Percentiles rank a stretch among this genome's conserved stretches.
Evolutionary conservation across 2,888 invertebrate genomes (phyloP).

Genomic region (Cheilosia vernalis): DNA sequence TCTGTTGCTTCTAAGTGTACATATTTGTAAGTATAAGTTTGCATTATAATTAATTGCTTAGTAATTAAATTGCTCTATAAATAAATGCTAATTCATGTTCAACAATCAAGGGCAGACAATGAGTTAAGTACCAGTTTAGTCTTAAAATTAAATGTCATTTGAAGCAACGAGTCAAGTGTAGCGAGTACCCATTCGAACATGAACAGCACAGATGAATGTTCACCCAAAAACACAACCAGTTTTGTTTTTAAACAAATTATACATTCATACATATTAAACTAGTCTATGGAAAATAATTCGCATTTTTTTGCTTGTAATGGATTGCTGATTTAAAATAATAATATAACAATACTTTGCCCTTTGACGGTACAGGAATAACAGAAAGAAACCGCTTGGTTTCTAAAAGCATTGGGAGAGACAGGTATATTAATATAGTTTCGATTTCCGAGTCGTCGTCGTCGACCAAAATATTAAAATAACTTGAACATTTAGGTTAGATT

Average conservation of each 20-base stretch:
- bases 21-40: not conserved
- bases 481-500: no score
- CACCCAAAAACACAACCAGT: conserved; percentile 1
- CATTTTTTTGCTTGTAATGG: no score
- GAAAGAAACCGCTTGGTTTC: no score
- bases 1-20: not conserved
- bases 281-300: not conserved
- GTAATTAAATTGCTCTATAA: not conserved
- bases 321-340: no score
- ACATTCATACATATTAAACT: not conserved
- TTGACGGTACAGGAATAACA: no score
- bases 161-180: conserved; percentile 11
- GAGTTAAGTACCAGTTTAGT: not conserved
- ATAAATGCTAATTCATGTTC: conserved; percentile 1
- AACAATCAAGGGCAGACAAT: not conserved
- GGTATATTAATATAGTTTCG: no score
- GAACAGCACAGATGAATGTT: not conserved
- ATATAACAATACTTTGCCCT: no score
- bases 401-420: no score
- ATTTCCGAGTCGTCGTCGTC: no score
- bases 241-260: not conserved
- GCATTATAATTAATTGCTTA: not conserved
- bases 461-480: no score
- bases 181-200: conserved; percentile 4
- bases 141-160: not conserved